phyloP scores from a whole-genome alignment of 2,797 vertebrate species.

The Perodicticus potto region DNA sequence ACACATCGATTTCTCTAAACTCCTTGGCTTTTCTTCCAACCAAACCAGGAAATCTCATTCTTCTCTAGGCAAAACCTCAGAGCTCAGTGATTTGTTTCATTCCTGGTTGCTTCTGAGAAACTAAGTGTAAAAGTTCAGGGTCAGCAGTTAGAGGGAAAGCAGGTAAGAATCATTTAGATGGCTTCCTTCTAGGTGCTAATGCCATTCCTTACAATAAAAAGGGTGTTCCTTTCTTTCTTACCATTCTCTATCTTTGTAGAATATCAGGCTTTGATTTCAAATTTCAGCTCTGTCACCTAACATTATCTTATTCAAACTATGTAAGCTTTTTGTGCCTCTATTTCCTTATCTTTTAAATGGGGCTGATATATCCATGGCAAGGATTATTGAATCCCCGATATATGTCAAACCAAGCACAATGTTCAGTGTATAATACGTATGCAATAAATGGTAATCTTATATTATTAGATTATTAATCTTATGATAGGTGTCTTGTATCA shows the following conservation, averaged over 20 bases:
- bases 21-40: not conserved
- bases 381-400: not conserved
- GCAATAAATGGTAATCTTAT: not conserved
- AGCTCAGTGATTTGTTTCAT: not conserved
- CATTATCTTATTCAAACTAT: not conserved
- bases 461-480: not conserved
- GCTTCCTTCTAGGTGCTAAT: not conserved
- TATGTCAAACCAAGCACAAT: not conserved
- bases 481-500: not conserved
- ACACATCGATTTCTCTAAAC: not conserved
- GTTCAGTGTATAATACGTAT: not conserved
- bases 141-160: not conserved
- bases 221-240: not conserved
- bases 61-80: not conserved
- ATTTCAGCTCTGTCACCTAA: slow-evolving; percentile 10
- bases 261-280: slow-evolving; percentile 2
- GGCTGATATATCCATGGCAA: not conserved
- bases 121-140: not conserved
- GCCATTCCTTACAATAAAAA: not conserved
- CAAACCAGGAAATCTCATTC: not conserved
- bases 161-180: not conserved
- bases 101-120: not conserved
- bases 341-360: slow-evolving; percentile 19
- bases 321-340: not conserved
- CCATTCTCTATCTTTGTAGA: slow-evolving; percentile 2